Conservation (phyloP, 1,140 invertebrate species). For the Apis laboriosa region DNA sequence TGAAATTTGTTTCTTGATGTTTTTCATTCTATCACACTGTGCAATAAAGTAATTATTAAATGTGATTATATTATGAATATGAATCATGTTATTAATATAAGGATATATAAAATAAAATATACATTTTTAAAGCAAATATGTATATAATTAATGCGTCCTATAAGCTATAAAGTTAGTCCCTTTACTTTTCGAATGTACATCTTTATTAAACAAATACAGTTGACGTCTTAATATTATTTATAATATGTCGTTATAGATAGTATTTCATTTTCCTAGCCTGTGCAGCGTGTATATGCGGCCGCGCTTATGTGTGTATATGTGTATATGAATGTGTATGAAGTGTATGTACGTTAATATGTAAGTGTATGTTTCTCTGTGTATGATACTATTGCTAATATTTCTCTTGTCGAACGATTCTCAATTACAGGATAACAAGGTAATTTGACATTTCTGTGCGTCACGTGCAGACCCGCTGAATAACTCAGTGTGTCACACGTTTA, state of each 20-base stretch:
- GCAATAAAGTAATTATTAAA: not conserved
- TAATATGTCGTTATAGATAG: conserved; percentile 78
- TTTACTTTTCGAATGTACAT: conserved; percentile 79
- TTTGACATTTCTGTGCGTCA: conserved; percentile 78
- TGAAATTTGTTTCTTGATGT: not conserved
- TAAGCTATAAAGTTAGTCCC: conserved; percentile 25
- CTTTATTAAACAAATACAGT: conserved; percentile 83
- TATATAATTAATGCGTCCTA: not conserved
- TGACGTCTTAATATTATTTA: conserved; percentile 81
- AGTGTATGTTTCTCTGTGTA: conserved; percentile 58
- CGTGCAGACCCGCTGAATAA: conserved; percentile 75
- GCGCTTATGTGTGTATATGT: conserved; percentile 62
- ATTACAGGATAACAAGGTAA: conserved; percentile 77
- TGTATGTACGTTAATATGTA: not conserved
- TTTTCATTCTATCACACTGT: no score
- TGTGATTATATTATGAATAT: not conserved
- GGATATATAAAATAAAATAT: not conserved
- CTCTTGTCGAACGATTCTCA: conserved; percentile 71
- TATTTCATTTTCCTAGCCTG: conserved; percentile 80
- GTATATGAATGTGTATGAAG: conserved; percentile 36
- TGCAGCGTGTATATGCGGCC: conserved; percentile 79
- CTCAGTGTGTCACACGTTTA: conserved; percentile 73
- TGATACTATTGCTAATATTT: conserved; percentile 75
- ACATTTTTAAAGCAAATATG: not conserved
- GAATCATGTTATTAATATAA: no score